Evolutionary conservation across 2,797 vertebrate species (phyloP).

Genomic region (Spinibarbus caldwelli): DNA sequence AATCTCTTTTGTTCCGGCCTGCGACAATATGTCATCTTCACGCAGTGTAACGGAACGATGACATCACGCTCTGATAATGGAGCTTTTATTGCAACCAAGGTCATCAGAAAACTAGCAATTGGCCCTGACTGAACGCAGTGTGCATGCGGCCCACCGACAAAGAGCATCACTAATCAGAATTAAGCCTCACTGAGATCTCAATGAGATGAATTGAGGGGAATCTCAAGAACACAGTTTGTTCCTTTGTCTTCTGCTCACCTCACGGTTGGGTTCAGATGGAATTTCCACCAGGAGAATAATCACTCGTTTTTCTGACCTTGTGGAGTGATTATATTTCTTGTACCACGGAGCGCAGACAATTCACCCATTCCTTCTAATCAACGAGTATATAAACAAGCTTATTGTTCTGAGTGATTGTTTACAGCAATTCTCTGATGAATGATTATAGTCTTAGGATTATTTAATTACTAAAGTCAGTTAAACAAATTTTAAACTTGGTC

Average conservation of each 20-base stretch:
- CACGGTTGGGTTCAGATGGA: slow-evolving; percentile 46
- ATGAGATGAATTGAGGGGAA: slow-evolving; percentile 20
- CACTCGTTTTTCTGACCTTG: slow-evolving; percentile 31
- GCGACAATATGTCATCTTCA: slow-evolving; percentile 45
- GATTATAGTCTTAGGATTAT: not conserved
- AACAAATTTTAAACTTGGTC: not conserved
- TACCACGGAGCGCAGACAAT: slow-evolving; percentile 17
- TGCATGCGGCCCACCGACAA: slow-evolving; percentile 7
- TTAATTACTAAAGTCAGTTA: not conserved
- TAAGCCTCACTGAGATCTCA: slow-evolving; percentile 24
- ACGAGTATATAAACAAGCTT: not conserved
- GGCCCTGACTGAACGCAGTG: slow-evolving; percentile 15
- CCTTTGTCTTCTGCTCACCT: slow-evolving; percentile 30
- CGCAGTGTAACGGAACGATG: slow-evolving; percentile 50
- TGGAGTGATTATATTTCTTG: slow-evolving; percentile 35
- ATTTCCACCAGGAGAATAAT: slow-evolving; percentile 50
- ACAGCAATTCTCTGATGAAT: not conserved
- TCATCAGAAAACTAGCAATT: slow-evolving; percentile 48
- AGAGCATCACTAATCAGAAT: slow-evolving; percentile 43
- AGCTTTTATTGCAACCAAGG: slow-evolving; percentile 54
- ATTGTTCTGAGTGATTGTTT: slow-evolving; percentile 7
- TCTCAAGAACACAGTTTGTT: not conserved
- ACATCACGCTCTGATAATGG: slow-evolving; percentile 55
- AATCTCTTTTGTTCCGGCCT: slow-evolving; percentile 47
- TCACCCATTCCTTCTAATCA: slow-evolving; percentile 16